A percentile compares a stretch with the other conserved stretches of the same genome.
Conservation (phyloP, 2,797 vertebrate genomes). For the Brachyrhaphis roseni region DNA sequence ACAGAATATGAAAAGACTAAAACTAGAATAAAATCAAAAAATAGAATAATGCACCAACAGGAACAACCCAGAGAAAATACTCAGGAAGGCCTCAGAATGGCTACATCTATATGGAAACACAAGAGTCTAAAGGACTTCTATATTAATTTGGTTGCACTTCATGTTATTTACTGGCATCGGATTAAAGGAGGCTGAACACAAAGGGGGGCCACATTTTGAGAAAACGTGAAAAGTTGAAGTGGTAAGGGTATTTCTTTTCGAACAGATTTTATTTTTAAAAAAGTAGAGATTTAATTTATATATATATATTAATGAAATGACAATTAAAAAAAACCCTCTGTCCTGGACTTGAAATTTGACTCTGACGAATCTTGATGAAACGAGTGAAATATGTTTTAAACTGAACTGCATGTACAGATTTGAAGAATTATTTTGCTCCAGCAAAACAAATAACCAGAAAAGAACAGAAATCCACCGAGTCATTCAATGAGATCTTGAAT, state of each 20-base stretch:
- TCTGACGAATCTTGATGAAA: not conserved
- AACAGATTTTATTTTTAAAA: no score
- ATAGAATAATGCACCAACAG: no score
- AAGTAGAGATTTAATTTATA: no score
- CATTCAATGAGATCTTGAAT: conserved; percentile 36
- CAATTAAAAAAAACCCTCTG: not conserved
- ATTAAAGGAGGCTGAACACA: not conserved
- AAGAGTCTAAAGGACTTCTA: not conserved
- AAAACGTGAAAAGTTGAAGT: not conserved
- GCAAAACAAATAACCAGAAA: not conserved
- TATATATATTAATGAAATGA: not conserved
- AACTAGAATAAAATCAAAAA: no score
- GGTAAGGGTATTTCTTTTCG: not conserved
- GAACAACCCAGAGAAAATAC: no score
- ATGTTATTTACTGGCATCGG: not conserved
- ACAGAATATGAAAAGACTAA: no score
- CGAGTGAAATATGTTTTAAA: not conserved
- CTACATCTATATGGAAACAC: not conserved
- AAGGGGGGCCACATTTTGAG: not conserved
- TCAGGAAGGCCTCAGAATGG: no score
- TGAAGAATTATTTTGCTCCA: not conserved
- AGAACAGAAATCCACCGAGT: conserved; percentile 32
- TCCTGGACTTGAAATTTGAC: not conserved
- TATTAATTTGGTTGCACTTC: not conserved
- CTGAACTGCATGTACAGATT: not conserved